Evolutionary conservation across 2,797 vertebrate species (phyloP), one percentile per base, ranked within the genome.

Genomic region (Syngnathus acus): DNA sequence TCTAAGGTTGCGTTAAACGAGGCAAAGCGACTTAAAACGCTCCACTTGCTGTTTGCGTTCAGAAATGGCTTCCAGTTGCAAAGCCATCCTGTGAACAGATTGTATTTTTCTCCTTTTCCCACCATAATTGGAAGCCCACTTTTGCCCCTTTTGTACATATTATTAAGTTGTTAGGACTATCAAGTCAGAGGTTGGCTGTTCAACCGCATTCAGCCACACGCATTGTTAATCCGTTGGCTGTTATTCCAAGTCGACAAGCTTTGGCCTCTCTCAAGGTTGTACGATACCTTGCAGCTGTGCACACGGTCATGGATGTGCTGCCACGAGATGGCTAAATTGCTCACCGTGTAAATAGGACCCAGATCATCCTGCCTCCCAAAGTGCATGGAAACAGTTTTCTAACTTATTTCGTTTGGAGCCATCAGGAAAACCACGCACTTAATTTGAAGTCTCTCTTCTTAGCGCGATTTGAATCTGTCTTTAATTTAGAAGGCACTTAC

Each of bases 131-230:
- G 77, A 82, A 75, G 65, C 76, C 85, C 77, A 80, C 75, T 79
- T 87, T 86, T 77, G 68, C 76, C 78, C 57, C 80, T 85, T 87
- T 86, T 79, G 80, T 86, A 86, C 85, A 79, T 84, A 86, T 86
- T 88, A 89, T 89, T 90, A 90, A 86, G 86, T 90, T 85, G 85
- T 90, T 89, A 86, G 87, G 88, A 80, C 83, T 83, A 89, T 89
- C 79, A 88, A 88, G 83, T 86, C 82, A 82, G 78, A 82, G 80
- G 72, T 73, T 83, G 79, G 68, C 73, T 73, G 71, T 85, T 86
- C 82, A 80, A 86, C 84, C 78, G 38, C 78, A 79, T 45, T 45
- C 67, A 76, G 73, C 88, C 87, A 89, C 89, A 89, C 72, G 75
- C 85, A 85, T 82, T 81, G 84, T 80, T 87, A 86, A 88, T 86